phyloP scores from a whole-genome alignment of 2,113 vertebrate genomes.

The Reinhardtius hippoglossoides region DNA sequence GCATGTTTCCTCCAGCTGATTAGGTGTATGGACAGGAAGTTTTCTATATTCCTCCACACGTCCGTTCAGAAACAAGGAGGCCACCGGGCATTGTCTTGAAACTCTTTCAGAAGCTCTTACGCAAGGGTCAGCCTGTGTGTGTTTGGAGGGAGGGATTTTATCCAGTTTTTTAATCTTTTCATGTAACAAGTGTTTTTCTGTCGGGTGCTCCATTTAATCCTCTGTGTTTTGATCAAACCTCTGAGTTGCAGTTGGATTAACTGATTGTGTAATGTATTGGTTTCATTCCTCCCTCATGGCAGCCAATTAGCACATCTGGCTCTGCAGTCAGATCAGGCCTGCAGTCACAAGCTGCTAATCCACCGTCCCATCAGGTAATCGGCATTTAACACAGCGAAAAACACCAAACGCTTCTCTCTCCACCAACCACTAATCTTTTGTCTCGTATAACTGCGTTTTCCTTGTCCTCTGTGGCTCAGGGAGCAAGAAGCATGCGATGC shows the following conservation, averaged over 20 bases:
- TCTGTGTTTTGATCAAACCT: conserved; percentile 30
- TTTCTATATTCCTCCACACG: conserved; percentile 62
- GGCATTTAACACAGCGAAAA: conserved; percentile 35
- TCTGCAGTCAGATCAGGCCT: conserved; percentile 16
- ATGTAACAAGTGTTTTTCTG: conserved; percentile 20
- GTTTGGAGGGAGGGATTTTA: not conserved
- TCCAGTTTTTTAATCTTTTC: not conserved
- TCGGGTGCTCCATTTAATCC: not conserved
- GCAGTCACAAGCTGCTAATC: conserved; percentile 42
- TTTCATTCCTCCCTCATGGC: conserved; percentile 17
- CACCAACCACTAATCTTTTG: conserved; percentile 23
- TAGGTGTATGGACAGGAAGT: conserved; percentile 58
- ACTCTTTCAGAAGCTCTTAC: conserved; percentile 11
- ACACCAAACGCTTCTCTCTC: conserved; percentile 28
- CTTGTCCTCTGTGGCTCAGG: conserved; percentile 29
- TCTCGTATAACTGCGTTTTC: conserved; percentile 38
- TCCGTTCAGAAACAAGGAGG: conserved; percentile 58
- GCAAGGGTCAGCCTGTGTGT: not conserved
- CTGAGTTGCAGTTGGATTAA: conserved; percentile 22
- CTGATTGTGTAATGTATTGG: conserved; percentile 30
- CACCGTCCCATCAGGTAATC: conserved; percentile 36
- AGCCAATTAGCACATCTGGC: conserved; percentile 56
- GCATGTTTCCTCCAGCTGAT: conserved; percentile 59
- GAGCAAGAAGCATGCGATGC: conserved; percentile 24
- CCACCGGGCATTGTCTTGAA: conserved; percentile 62